A percentile compares a stretch with the other conserved stretches of the same genome.
Conservation (phyloP, 2,888 invertebrate species). For the Sinelater perroti region DNA sequence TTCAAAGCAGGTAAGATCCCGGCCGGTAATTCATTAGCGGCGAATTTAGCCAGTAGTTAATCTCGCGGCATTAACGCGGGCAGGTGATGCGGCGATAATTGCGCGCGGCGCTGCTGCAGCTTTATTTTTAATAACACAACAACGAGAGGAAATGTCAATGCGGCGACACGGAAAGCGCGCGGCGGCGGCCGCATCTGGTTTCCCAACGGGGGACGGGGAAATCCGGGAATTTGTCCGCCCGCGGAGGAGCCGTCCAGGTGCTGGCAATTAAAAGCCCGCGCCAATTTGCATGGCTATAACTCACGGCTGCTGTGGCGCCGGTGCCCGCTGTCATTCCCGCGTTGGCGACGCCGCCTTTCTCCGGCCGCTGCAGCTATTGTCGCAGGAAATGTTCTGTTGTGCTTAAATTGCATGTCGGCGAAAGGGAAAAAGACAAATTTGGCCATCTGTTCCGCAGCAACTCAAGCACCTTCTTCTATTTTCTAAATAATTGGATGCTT, state of each 20-base stretch:
- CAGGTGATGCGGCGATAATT: not conserved
- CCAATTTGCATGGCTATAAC: conserved; percentile 18
- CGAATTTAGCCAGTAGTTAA: not conserved
- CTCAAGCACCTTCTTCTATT: too few relatives aligned
- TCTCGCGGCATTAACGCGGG: not conserved
- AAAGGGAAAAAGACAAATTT: too few relatives aligned
- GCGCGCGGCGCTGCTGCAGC: not conserved
- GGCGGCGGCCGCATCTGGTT: conserved; percentile 2
- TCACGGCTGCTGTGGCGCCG: conserved; percentile 15
- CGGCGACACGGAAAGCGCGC: not conserved
- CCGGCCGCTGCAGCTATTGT: too few relatives aligned
- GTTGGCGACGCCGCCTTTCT: conserved; percentile 14
- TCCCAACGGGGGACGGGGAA: not conserved
- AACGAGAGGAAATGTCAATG: conserved; percentile 2
- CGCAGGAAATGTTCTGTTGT: too few relatives aligned
- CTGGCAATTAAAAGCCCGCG: conserved; percentile 15
- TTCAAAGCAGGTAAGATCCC: not conserved
- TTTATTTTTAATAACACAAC: conserved; percentile 7
- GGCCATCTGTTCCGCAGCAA: too few relatives aligned
- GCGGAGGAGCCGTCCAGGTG: conserved; percentile 8
- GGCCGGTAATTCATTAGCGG: not conserved
- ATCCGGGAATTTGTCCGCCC: conserved; percentile 12
- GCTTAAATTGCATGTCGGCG: too few relatives aligned
- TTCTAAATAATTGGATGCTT: too few relatives aligned
- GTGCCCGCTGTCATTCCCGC: conserved; percentile 17